phyloP scores from a whole-genome alignment of 2,888 invertebrate genomes.

The Acronicta psi region DNA sequence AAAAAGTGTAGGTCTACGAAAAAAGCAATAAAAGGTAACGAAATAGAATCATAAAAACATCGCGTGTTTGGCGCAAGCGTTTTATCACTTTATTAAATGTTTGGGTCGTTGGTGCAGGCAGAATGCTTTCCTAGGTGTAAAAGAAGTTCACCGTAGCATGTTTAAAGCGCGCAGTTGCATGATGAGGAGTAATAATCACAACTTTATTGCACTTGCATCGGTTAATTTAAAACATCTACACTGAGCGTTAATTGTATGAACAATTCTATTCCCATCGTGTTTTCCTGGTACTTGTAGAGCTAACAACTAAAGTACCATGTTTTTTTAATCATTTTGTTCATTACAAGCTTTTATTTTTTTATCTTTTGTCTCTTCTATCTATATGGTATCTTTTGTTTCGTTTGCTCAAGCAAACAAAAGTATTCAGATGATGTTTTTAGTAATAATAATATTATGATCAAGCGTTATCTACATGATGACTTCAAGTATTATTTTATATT shows the following conservation, averaged over 20 bases:
- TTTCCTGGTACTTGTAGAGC: slow-evolving; percentile 13
- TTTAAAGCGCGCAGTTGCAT: slow-evolving; percentile 62
- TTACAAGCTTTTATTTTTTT: too few relatives aligned
- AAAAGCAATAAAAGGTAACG: slow-evolving; percentile 66
- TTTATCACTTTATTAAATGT: slow-evolving; percentile 84
- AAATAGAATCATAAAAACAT: slow-evolving; percentile 76
- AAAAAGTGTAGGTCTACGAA: slow-evolving; percentile 66
- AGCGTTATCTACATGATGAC: too few relatives aligned
- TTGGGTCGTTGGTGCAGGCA: slow-evolving; percentile 68
- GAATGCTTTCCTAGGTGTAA: slow-evolving; percentile 59
- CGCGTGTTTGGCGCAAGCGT: slow-evolving; percentile 75
- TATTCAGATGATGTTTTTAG: too few relatives aligned
- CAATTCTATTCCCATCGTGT: slow-evolving; percentile 16
- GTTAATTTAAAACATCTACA: slow-evolving; percentile 56
- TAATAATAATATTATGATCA: too few relatives aligned
- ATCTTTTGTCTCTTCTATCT: too few relatives aligned
- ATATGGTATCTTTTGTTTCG: too few relatives aligned
- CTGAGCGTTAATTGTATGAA: slow-evolving; percentile 36
- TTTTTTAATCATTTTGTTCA: neutral
- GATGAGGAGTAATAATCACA: slow-evolving; percentile 61
- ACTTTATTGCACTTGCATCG: slow-evolving; percentile 56
- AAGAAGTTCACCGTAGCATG: slow-evolving; percentile 61
- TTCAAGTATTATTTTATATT: too few relatives aligned
- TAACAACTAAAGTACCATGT: slow-evolving; percentile 7
- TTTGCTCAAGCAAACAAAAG: too few relatives aligned